phyloP scores from a whole-genome alignment of 1,140 invertebrate species.

The Alviniconcha marisindica region DNA sequence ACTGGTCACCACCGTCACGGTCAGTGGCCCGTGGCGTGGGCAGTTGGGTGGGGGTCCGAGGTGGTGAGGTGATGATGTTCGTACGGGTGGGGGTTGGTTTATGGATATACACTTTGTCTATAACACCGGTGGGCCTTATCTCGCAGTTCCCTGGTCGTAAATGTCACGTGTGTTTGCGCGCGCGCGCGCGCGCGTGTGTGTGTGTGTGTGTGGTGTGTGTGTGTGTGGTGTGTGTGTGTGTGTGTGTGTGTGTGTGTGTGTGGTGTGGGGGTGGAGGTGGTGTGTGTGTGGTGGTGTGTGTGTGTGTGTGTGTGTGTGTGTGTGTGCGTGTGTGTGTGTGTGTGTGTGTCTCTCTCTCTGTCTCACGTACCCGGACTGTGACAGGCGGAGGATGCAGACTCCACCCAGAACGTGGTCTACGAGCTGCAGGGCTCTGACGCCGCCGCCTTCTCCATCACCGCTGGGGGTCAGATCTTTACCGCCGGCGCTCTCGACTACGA shows the following conservation, averaged over 20 bases:
- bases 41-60: too few relatives aligned
- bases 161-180: too few relatives aligned
- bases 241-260: background rate
- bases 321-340: background rate
- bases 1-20: constrained; percentile 50
- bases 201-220: background rate
- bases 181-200: too few relatives aligned
- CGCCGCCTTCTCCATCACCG: constrained; percentile 43
- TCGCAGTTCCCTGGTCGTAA: too few relatives aligned
- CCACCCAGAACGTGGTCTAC: constrained; percentile 46
- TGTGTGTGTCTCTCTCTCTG: too few relatives aligned
- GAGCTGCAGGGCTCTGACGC: constrained; percentile 43
- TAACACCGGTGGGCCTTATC: too few relatives aligned
- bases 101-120: too few relatives aligned
- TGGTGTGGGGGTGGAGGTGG: too few relatives aligned
- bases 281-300: too few relatives aligned
- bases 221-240: background rate
- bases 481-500: constrained; percentile 53
- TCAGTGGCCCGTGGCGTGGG: constrained; percentile 40
- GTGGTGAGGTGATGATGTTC: background rate
- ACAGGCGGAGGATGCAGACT: constrained; percentile 58
- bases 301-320: background rate
- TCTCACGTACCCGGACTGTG: constrained; percentile 8
- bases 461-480: constrained; percentile 46
- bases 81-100: too few relatives aligned